Evolutionary conservation across 2,113 vertebrate species (phyloP), one percentile per base, ranked within the genome.

Genomic region (Apistogramma diplotaenia): DNA sequence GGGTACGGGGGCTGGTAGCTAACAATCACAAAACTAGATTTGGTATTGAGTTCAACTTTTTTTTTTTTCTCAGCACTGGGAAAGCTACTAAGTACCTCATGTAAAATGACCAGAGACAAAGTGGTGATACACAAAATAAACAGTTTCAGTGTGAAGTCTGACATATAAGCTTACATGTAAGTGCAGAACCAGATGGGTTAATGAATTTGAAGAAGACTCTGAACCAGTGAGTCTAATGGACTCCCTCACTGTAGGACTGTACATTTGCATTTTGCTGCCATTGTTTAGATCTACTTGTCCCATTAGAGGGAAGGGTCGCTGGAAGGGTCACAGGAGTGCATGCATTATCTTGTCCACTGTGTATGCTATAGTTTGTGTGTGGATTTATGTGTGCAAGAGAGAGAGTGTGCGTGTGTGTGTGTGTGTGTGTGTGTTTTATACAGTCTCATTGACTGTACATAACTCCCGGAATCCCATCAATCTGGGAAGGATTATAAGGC

Each of bases 1-100:
- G 25, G 21, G 61, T 2, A 8, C 23, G 60, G 35, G 74, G 72
- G 61, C 37, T 46, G 61, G 33, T 7, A 27, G 54, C 60, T 81
- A 59, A 83, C 61, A 71, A 87, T 75, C 62, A 49, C 70, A 85
- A 61, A 87, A 74, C 46, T 67, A 40, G 61, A 55, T 72, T 80
- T 65, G 78, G 12, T 85, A 84, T 62, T 77, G 51, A 84, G 67
- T 84, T 86, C 76, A 82, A 79, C 78, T 90, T 87, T 89, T 18
- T 87, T 89, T 18, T 72, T 83, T 88, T 80, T 77, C 60, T 65
- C 61, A 25, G 11, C 9, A 81, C 8, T 46, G 54, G 7, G 71
- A 53, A 16, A 37, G 23, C 18, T 57, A 55, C 71, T 77, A 51
- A 81, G 35, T 57, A 67, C 15, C 16, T 75, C 16, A 15, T 71